Base-by-base conservation (phyloP, 2,888 invertebrate species). In the Lomographa bimaculata region DNA sequence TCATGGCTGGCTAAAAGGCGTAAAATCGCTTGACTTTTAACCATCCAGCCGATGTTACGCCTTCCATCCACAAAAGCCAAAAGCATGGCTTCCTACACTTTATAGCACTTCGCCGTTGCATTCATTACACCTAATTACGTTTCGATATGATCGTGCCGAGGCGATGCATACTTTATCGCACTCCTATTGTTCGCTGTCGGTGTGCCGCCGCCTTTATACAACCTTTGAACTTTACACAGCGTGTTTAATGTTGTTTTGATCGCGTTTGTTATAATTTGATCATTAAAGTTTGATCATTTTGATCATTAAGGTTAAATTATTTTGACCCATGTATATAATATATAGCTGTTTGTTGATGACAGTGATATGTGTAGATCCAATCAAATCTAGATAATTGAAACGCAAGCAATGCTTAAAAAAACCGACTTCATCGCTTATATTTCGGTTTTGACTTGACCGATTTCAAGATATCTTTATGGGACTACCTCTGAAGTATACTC, bases 91-190 rank as follows among this genome's bases (percentile, higher is more conserved):
- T 17, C 6, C 6, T 7, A 5, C 11, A 24, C 16, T 29, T 24
- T 10, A 24, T 17, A 30, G 36, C 30, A n/a, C 23, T 19, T 2
- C 14, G 16, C 18, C 51, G 46, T 46, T 39, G 58, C 52, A 53
- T 60, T 54, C 58, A 69, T 70, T 71, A 70, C 60, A 54, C 54
- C 64, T 71, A 68, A 73, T 73, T 66, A 69, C 48, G 45, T 57
- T 60, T 64, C 62, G 66, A 70, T 71, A 71, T 64, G 63, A 69
- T 64, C 65, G 65, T 54, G 58, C 35, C 50, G 63, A 59, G 57
- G 48, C 54, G 59, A 46, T 74, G 71, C 67, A 74, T 74, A 72
- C 64, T 72, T 73, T 57, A 69, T 61, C 40, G 41, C 34, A 36
- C 21, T 45, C 46, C 36, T 27, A 65, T 72, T 72, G 69, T 71